These are phyloP conservation scores for Hirtodrosophila cameraria DNA, from an alignment of 2,888 invertebrate species.

Conservation along the genomic window DNA sequence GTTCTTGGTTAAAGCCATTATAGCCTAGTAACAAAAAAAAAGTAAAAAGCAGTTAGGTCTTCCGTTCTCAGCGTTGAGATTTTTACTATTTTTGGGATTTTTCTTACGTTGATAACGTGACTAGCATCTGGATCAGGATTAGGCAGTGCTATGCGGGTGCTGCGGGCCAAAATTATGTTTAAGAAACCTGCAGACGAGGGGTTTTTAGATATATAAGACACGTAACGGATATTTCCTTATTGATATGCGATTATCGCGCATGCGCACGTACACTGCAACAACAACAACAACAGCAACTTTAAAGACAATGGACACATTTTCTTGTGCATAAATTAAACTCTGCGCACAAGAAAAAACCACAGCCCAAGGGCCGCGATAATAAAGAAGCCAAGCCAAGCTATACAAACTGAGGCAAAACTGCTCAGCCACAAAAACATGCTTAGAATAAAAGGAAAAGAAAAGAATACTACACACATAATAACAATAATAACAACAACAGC, in stretches of 20 bases:
- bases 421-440: constrained; percentile 68
- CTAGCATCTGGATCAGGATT: constrained; percentile 65
- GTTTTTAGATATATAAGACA: constrained; percentile 80
- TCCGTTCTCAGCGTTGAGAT: constrained; percentile 62
- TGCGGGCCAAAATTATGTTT: constrained; percentile 20
- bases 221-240: constrained; percentile 84
- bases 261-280: constrained; percentile 67
- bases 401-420: constrained; percentile 17
- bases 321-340: constrained; percentile 72
- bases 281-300: constrained; percentile 20
- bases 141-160: constrained; percentile 53
- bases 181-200: constrained; percentile 35
- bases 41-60: constrained; percentile 15
- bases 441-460: constrained; percentile 65
- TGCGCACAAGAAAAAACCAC: constrained; percentile 72
- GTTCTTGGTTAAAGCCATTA: constrained; percentile 51
- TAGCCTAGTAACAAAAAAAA: neutral
- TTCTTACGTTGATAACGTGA: constrained; percentile 49
- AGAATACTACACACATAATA: constrained; percentile 27
- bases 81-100: constrained; percentile 69
- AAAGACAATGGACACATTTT: constrained; percentile 74
- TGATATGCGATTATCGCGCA: constrained; percentile 82
- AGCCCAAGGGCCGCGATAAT: constrained; percentile 59
- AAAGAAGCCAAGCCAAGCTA: constrained; percentile 48
- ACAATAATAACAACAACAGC: constrained; percentile 17